Evolutionary conservation across 1,140 invertebrate genomes (phyloP), one percentile per base, ranked within the genome.

Genomic region (Calycopis cecrops): DNA sequence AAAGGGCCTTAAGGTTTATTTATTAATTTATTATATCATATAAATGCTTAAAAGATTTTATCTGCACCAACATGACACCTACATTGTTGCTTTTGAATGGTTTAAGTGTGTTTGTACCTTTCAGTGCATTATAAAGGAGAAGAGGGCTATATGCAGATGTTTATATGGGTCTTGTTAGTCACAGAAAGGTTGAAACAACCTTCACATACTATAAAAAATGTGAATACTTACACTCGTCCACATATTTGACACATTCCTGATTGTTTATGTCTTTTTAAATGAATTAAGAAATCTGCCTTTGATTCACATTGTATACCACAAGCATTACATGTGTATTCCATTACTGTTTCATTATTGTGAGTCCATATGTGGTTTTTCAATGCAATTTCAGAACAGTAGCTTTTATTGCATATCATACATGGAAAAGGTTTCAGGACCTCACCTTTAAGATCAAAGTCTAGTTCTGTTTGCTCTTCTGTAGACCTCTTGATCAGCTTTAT

Each of bases 241-340:
- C 92, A 93, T 64, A 92, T 89, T 66, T 91, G 90, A 73, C 92
- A 93, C 38, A 88, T 90, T 55, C 91, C 91, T 68, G 89, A 90
- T 61, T 89, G 89, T 69, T 89, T 85, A 69, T 93, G 92, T 14
- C 90, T 89, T 69, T 93, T 92, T 52, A 93, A 76, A 85, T 93
- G 92, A 37, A 89, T 84, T 77, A 92, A 91, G 14, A 93, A 76
- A 75, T 93, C 91, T 62, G 87, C 71, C 91, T 92, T 50, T 88
- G 90, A 60, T 88, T 91, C 66, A 92, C 91, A 73, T 73, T 84
- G 74, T 90, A 92, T 69, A 47, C 89, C 85, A 74, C 92, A 93
- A 62, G 91, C 90, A 28, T 89, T 89, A 80, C 92, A 93, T 35
- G 85, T 85, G 54, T 67, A 76, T 53, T 69, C 60, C 55, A 70